Base-by-base conservation (phyloP, 2,888 invertebrate genomes). In the Boloria selene region DNA sequence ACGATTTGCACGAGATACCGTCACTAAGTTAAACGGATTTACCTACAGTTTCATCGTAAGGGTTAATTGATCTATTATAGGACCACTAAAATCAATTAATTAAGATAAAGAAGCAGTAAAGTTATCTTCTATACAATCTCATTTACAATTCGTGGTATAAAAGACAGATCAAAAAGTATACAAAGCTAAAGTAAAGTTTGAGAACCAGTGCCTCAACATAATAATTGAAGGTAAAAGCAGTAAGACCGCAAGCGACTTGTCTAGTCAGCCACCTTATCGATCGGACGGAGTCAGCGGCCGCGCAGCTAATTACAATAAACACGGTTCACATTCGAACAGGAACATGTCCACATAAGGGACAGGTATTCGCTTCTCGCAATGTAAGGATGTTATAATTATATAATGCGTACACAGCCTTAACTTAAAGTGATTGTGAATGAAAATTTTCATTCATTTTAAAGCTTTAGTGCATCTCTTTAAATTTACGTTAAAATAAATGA, bases 281-380 rank as follows among this genome's bases (percentile, higher is more conserved):
- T 79, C 70, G 69, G 77, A 77, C 75, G 77, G 77, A 82, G 75
- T 80, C 81, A 81, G 79, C 78, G 80, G 75, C 78, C 83, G 79
- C 78, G 73, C 79, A 79, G 79, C 83, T 89, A 88, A 90, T 90
- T 90, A 88, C 84, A 85, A 87, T 89, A 89, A 88, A 85, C 85
- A 85, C 82, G 78, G 85, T 82, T 83, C 84, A 83, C 85, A 85
- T 85, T 82, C 82, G 79, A 82, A 78, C 84, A 83, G 83, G 85
- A 85, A 79, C 81, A 78, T 76, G 78, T 79, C 77, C 73, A 65
- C 73, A 69, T 66, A 73, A 71, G 73, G 75, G 75, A 69, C 81
- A 79, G 76, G 80, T 78, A 79, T 79, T 78, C 74, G 79, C 83
- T 84, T 86, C 64, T 70, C 62, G 55, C 51, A 51, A 44, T 66